Evolutionary conservation across 2,888 invertebrate genomes (phyloP).

Genomic region (Dioctria rufipes): DNA sequence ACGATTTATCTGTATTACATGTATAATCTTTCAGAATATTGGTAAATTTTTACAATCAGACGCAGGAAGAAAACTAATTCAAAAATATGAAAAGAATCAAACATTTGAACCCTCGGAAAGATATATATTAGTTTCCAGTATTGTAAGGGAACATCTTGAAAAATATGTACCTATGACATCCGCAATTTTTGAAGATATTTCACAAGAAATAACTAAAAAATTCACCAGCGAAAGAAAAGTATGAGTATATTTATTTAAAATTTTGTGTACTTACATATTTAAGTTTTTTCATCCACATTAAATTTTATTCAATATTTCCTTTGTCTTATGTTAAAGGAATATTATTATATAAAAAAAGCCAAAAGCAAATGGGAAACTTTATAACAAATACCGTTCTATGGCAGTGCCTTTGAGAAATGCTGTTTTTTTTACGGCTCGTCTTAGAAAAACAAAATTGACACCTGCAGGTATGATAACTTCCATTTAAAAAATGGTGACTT

Average conservation of each 20-base stretch:
- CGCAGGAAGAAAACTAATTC: too few relatives aligned
- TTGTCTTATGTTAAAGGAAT: neutral
- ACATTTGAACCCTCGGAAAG: too few relatives aligned
- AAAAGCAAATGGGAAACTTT: neutral
- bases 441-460: neutral
- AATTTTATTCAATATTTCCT: neutral
- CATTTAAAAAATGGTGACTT: too few relatives aligned
- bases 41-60: neutral
- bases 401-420: neutral
- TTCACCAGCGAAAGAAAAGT: too few relatives aligned
- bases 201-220: too few relatives aligned
- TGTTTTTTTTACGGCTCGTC: neutral
- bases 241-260: neutral
- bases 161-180: too few relatives aligned
- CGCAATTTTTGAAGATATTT: too few relatives aligned
- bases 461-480: too few relatives aligned
- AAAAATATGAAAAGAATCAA: neutral
- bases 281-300: neutral
- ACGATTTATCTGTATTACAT: neutral
- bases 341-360: neutral
- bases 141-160: neutral
- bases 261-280: neutral
- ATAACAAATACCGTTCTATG: constrained; percentile 4
- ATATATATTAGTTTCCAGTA: too few relatives aligned
- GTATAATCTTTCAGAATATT: neutral